phyloP scores from a whole-genome alignment of 92 coral and sea anemone genomes.

The Palythoa grandiflora region DNA sequence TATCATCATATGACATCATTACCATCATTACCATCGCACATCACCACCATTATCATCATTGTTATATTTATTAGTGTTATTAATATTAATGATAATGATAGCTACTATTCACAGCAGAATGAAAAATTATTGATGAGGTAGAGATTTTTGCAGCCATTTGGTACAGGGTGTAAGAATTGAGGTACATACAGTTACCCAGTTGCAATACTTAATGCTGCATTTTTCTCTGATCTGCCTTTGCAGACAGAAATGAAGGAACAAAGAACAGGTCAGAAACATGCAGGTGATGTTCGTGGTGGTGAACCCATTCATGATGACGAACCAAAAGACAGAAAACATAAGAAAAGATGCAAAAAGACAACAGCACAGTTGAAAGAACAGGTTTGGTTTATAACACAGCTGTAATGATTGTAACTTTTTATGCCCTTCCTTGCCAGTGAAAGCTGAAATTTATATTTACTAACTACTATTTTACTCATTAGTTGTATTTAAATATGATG shows the following conservation, averaged over 20 bases:
- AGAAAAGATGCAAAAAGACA: constrained; percentile 83
- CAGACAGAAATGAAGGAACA: constrained; percentile 44
- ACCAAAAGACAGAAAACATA: constrained; percentile 70
- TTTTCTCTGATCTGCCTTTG: not conserved
- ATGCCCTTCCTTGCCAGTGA: not conserved
- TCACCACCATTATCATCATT: too few species aligned
- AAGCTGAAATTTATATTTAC: not conserved
- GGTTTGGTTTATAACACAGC: constrained; percentile 44
- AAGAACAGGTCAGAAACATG: constrained; percentile 11
- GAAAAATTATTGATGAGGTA: too few species aligned
- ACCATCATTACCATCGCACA: too few species aligned
- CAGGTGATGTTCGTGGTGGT: constrained; percentile 1
- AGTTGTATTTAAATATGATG: not conserved
- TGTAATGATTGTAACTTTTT: not conserved
- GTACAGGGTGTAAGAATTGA: too few species aligned
- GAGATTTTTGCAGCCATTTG: too few species aligned
- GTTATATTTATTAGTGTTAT: too few species aligned
- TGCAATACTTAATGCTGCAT: too few species aligned
- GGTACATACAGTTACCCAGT: too few species aligned
- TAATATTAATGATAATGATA: too few species aligned
- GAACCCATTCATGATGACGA: constrained; percentile 11
- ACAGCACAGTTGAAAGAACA: constrained; percentile 80
- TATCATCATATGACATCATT: too few species aligned
- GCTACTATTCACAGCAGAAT: too few species aligned
- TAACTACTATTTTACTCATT: not conserved